Evolutionary conservation across 2,888 invertebrate species (phyloP).

Genomic region (Druceiella hillmani): DNA sequence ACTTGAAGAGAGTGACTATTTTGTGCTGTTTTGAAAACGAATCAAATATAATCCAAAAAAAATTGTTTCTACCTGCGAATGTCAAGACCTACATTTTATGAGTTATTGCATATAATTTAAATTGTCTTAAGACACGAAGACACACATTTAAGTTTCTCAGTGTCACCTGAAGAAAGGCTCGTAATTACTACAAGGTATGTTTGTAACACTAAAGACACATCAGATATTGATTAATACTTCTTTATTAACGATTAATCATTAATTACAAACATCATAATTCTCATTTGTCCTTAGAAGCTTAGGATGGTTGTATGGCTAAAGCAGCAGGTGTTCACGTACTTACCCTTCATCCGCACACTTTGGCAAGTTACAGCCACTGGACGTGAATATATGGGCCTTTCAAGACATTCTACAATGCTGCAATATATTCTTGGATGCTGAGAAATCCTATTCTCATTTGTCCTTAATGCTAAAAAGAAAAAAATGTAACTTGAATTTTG

Average conservation of each 20-base stretch:
- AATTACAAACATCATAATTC: too few species aligned
- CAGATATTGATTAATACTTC: constrained; percentile 15
- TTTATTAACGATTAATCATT: constrained; percentile 16
- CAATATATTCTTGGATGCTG: too few species aligned
- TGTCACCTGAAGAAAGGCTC: constrained; percentile 22
- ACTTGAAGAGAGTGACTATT: constrained; percentile 19
- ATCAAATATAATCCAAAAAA: constrained; percentile 22
- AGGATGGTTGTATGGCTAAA: too few species aligned
- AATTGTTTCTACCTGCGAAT: constrained; percentile 20
- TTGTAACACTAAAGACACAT: constrained; percentile 16
- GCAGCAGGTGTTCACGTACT: too few species aligned
- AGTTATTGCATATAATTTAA: constrained; percentile 21
- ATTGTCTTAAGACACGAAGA: constrained; percentile 20
- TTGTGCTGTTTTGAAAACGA: constrained; percentile 20
- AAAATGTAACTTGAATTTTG: too few species aligned
- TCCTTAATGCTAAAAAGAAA: too few species aligned
- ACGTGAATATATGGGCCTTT: too few species aligned
- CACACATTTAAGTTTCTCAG: constrained; percentile 22
- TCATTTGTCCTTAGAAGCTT: too few species aligned
- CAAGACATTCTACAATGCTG: too few species aligned
- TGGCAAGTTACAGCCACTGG: too few species aligned
- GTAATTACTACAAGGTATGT: constrained; percentile 21
- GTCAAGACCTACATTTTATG: constrained; percentile 21
- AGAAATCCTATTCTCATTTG: too few species aligned
- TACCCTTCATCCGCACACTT: too few species aligned